Conservation (phyloP, 2,113 vertebrate species). For the Rhinoderma darwinii region DNA sequence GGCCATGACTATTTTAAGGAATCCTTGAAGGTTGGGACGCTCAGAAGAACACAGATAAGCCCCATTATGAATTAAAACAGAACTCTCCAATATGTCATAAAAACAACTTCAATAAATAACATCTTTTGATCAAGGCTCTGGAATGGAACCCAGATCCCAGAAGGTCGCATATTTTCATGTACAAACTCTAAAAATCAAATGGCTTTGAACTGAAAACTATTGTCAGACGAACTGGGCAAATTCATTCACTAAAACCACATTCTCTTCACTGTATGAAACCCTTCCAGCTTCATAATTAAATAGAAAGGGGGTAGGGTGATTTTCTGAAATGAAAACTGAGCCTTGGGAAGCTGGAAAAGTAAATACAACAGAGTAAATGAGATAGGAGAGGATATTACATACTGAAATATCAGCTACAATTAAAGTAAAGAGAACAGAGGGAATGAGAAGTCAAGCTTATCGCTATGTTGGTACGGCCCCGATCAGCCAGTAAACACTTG, state of each 20-base stretch:
- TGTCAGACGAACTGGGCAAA: conserved; percentile 4
- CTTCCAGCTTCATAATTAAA: conserved; percentile 40
- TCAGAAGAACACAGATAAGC: neutral
- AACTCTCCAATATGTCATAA: neutral
- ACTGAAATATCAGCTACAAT: neutral
- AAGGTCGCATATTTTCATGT: neutral
- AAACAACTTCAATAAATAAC: neutral
- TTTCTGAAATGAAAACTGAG: conserved; percentile 34
- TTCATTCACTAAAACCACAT: conserved; percentile 32
- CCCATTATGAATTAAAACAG: neutral
- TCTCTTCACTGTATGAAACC: conserved; percentile 10
- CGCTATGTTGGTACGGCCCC: too few relatives aligned
- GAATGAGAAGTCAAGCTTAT: neutral
- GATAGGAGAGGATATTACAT: neutral
- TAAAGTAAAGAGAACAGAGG: neutral
- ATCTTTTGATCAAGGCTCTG: neutral
- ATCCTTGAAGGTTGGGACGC: neutral
- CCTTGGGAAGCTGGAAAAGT: conserved; percentile 32
- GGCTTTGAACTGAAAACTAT: neutral
- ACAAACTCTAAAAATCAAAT: neutral
- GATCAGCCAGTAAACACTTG: too few relatives aligned
- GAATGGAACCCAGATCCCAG: too few relatives aligned
- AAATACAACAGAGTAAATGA: conserved; percentile 35
- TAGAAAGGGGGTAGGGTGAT: conserved; percentile 12
- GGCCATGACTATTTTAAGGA: neutral